Conservation (phyloP, 2,888 invertebrate species). For the Napeogenes sylphis region DNA sequence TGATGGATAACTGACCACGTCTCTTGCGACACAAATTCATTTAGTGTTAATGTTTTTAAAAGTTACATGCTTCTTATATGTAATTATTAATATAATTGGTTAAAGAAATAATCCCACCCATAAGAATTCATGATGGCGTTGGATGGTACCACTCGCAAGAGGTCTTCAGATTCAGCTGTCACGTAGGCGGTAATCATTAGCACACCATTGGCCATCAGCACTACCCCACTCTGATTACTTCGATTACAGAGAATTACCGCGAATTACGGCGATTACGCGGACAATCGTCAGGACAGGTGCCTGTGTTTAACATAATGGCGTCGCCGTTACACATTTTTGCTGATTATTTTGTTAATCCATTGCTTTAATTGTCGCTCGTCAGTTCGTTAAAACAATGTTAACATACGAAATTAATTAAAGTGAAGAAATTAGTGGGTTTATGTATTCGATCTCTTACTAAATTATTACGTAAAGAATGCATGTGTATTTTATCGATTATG, state of each 20-base stretch:
- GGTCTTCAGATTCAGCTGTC: slow-evolving; percentile 21
- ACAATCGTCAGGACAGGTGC: slow-evolving; percentile 32
- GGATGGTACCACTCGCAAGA: slow-evolving; percentile 12
- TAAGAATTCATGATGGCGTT: slow-evolving; percentile 3
- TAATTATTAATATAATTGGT: not conserved
- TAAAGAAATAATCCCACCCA: slow-evolving; percentile 1
- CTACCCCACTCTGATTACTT: slow-evolving; percentile 35
- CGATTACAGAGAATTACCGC: slow-evolving; percentile 28
- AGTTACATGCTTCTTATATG: not conserved
- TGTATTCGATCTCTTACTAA: no score
- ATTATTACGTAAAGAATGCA: slow-evolving; percentile 11
- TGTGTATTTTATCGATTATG: not conserved
- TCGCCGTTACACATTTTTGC: slow-evolving; percentile 7
- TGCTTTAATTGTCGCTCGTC: slow-evolving; percentile 9
- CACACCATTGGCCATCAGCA: slow-evolving; percentile 36
- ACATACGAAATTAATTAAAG: no score
- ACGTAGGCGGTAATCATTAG: slow-evolving; percentile 35
- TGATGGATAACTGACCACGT: not conserved
- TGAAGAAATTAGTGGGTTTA: no score
- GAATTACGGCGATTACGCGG: slow-evolving; percentile 39
- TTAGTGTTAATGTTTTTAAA: no score
- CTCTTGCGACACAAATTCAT: no score
- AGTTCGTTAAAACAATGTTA: slow-evolving; percentile 21
- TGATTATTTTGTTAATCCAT: not conserved
- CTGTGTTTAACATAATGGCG: slow-evolving; percentile 22